Percentiles rank a stretch among this genome's conserved stretches.
Evolutionary conservation across 2,888 invertebrate species (phyloP).

Genomic region (Acanthacorydalis orientalis): DNA sequence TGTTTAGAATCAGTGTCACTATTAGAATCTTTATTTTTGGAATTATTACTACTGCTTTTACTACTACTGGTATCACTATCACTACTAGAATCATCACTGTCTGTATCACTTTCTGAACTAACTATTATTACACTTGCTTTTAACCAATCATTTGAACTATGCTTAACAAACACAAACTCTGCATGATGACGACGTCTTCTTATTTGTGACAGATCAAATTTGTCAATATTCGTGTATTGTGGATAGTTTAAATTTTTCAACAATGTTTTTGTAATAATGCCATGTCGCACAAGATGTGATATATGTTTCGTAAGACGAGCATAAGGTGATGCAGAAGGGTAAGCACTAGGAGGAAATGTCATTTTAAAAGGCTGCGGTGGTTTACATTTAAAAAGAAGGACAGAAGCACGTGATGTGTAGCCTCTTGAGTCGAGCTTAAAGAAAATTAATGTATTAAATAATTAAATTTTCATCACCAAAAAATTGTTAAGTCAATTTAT

Average conservation of each 20-base stretch:
- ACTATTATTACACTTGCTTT: slow-evolving; percentile 6
- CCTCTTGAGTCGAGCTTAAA: slow-evolving; percentile 31
- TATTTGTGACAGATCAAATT: slow-evolving; percentile 33
- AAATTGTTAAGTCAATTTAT: not conserved
- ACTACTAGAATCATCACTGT: slow-evolving; percentile 26
- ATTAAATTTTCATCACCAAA: not conserved
- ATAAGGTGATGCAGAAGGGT: slow-evolving; percentile 62
- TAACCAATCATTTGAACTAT: slow-evolving; percentile 4
- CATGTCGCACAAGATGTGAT: slow-evolving; percentile 54
- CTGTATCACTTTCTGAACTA: slow-evolving; percentile 15
- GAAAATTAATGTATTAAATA: slow-evolving; percentile 3
- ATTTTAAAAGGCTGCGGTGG: slow-evolving; percentile 28
- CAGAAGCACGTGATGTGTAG: slow-evolving; percentile 35
- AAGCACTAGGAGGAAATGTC: slow-evolving; percentile 54
- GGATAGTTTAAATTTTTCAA: slow-evolving; percentile 58
- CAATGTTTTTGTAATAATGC: slow-evolving; percentile 50
- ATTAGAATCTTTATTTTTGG: too few relatives aligned
- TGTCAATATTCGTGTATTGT: slow-evolving; percentile 34
- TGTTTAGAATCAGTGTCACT: too few relatives aligned
- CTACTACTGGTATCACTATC: slow-evolving; percentile 15
- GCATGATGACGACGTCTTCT: slow-evolving; percentile 33
- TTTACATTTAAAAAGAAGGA: slow-evolving; percentile 25
- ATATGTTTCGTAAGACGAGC: slow-evolving; percentile 61
- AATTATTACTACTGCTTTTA: slow-evolving; percentile 24
- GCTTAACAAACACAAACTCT: slow-evolving; percentile 23